Conservation (phyloP, 1,140 invertebrate species). For the Cylas formicarius region DNA sequence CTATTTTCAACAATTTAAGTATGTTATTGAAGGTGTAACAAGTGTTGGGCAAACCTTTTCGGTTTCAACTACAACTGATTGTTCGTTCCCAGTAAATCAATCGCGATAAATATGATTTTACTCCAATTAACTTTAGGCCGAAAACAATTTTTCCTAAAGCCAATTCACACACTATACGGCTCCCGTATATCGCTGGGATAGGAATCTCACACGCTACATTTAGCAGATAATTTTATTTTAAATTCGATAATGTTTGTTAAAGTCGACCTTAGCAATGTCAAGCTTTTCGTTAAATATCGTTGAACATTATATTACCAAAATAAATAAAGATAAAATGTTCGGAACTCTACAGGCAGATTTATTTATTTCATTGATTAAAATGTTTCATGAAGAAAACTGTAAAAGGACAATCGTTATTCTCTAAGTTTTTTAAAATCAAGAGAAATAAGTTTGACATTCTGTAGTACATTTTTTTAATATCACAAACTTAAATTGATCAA, state of each 20-base stretch:
- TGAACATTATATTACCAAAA: conserved; percentile 3
- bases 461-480: too few species aligned
- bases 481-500: too few species aligned
- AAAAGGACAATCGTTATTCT: conserved; percentile 1
- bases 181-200: too few species aligned
- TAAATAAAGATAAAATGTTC: not conserved
- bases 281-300: conserved; percentile 18
- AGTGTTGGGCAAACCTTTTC: conserved; percentile 7
- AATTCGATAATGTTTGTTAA: conserved; percentile 33
- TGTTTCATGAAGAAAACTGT: conserved; percentile 11
- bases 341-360: conserved; percentile 7
- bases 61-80: conserved; percentile 13
- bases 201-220: conserved; percentile 31
- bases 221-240: conserved; percentile 30
- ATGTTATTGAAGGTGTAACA: too few species aligned
- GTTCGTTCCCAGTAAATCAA: not conserved
- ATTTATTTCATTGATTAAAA: conserved; percentile 7
- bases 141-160: conserved; percentile 21
- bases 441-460: too few species aligned
- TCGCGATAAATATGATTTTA: conserved; percentile 1
- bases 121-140: conserved; percentile 17
- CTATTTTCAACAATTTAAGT: too few species aligned
- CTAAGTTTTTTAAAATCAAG: not conserved
- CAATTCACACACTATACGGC: conserved; percentile 32
- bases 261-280: conserved; percentile 27